These are phyloP conservation scores for Macropis europaea DNA, from an alignment of 2,888 invertebrate genomes.

Conservation along the genomic window DNA sequence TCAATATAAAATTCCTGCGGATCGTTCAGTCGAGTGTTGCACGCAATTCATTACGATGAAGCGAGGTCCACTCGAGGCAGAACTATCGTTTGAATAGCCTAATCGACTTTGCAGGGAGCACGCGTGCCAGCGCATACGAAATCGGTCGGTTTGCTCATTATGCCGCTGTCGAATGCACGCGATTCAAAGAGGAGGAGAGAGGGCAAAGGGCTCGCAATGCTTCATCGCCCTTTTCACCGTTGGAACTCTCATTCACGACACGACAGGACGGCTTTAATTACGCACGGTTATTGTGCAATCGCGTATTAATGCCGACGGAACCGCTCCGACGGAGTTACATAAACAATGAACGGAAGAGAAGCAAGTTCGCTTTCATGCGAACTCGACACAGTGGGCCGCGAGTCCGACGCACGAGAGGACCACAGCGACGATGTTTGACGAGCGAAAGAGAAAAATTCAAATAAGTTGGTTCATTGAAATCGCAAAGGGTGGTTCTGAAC, in stretches of 20 bases:
- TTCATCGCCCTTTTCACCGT: conserved; percentile 30
- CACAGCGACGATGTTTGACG: background rate
- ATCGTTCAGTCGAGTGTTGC: too few species aligned
- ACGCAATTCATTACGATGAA: too few species aligned
- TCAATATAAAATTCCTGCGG: too few species aligned
- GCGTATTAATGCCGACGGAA: conserved; percentile 25
- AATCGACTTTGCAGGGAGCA: too few species aligned
- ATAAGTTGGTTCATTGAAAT: too few species aligned
- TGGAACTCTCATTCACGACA: conserved; percentile 30
- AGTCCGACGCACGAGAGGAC: background rate
- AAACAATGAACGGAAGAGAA: conserved; percentile 29
- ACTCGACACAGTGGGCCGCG: too few species aligned
- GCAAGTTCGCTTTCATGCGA: conserved; percentile 9
- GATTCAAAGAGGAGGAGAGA: background rate
- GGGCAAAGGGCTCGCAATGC: conserved; percentile 17
- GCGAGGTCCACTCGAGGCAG: too few species aligned
- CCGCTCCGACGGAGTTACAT: conserved; percentile 21
- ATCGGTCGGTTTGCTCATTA: conserved; percentile 15
- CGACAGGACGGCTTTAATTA: conserved; percentile 38
- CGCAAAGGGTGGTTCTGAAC: too few species aligned
- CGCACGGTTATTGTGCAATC: conserved; percentile 39
- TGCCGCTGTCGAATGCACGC: background rate
- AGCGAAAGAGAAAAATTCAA: too few species aligned
- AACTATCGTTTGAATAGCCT: too few species aligned
- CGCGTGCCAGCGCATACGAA: too few species aligned